Percentiles rank a stretch among this genome's conserved stretches.
Evolutionary conservation across 2,797 vertebrate genomes (phyloP).

Genomic region (Clarias fuscus): DNA sequence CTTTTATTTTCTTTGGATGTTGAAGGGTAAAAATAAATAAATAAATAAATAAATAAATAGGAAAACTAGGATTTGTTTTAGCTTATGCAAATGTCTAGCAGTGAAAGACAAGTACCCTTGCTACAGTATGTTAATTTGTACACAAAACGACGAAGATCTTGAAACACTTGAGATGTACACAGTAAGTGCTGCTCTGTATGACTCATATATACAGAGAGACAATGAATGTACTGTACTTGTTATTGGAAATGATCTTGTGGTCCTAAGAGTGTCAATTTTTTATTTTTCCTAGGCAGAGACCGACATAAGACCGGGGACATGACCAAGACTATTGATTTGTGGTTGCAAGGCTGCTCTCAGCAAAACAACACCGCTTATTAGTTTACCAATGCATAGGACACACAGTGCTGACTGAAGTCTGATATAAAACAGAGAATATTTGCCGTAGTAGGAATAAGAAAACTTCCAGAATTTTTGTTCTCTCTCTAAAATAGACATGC

Average conservation of each 20-base stretch:
- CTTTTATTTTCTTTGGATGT: too few species aligned
- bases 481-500: not conserved
- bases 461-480: not conserved
- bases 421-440: not conserved
- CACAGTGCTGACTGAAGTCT: constrained; percentile 1
- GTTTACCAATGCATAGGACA: not conserved
- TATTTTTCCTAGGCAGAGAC: not conserved
- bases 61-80: not conserved
- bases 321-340: not conserved
- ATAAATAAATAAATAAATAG: too few species aligned
- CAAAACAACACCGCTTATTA: not conserved
- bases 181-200: not conserved
- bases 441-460: not conserved
- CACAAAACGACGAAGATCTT: not conserved
- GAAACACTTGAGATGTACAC: not conserved
- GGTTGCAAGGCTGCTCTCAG: not conserved
- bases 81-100: not conserved
- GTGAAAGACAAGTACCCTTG: not conserved
- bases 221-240: not conserved
- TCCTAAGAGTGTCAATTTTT: not conserved
- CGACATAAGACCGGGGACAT: not conserved
- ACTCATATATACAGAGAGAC: not conserved
- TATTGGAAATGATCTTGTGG: not conserved
- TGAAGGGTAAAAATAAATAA: too few species aligned
- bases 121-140: not conserved